phyloP scores from a whole-genome alignment of 2,113 vertebrate genomes.

The Danio rerio region DNA sequence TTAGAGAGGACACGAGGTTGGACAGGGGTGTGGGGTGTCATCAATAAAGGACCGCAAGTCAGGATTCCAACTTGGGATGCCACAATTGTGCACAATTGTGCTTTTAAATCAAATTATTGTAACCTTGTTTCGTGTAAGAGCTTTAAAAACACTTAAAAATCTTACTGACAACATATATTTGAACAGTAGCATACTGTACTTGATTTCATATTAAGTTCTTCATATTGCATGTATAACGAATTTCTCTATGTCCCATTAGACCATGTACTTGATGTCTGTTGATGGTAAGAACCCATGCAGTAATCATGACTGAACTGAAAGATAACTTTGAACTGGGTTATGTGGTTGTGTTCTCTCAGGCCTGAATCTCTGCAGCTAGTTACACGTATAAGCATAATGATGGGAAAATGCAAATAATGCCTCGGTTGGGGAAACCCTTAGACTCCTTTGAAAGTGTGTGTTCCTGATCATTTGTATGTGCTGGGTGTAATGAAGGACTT shows the following conservation, averaged over 20 bases:
- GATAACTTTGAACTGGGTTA: neutral
- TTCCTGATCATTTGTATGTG: slow-evolving; percentile 44
- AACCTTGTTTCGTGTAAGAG: no score
- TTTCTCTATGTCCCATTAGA: neutral
- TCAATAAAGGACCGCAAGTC: no score
- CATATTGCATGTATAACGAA: no score
- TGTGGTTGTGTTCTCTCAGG: neutral
- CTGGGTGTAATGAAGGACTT: slow-evolving; percentile 52
- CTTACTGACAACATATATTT: no score
- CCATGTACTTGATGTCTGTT: neutral
- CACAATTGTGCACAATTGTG: no score
- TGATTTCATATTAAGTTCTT: no score
- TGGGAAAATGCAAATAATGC: slow-evolving; percentile 55
- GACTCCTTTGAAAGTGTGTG: slow-evolving; percentile 51
- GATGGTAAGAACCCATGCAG: slow-evolving; percentile 1
- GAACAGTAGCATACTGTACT: no score
- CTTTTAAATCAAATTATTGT: no score
- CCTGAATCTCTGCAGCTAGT: neutral
- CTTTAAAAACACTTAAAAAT: no score
- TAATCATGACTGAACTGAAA: slow-evolving; percentile 14
- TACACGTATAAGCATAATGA: slow-evolving; percentile 48
- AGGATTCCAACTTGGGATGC: no score
- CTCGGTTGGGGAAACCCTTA: slow-evolving; percentile 40
- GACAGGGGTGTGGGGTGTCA: no score
- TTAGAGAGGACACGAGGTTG: no score